Base-by-base conservation (phyloP, 2,797 vertebrate species). In the Rhynchonycteris naso region DNA sequence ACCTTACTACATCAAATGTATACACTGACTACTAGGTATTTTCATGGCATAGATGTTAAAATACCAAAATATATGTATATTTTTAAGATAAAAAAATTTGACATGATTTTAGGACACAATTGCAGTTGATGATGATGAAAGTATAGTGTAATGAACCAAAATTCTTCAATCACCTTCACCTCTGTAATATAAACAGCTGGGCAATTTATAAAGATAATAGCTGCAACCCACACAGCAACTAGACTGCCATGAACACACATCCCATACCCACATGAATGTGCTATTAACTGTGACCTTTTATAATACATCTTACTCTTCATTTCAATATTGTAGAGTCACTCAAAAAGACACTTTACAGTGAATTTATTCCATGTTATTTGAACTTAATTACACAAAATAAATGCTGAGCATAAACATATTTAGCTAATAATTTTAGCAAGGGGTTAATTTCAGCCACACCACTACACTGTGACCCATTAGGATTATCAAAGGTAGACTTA, bases 181-280 rank as follows among this genome's bases (percentile, higher is more conserved):
- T 92, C 35, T 66, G 69, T 63, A 65, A 74, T 9, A 95, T 63
- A 92, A 74, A 50, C 63, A 88, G 66, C 38, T 56, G 88, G 80
- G 75, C 38, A 61, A 7, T 54, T 90, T 26, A 30, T 69, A 72
- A 93, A 92, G 47, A 28, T 43, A 69, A 72, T 26, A 69, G 14
- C 24, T 94, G 19, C 58, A 82, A 33, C 43, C n/a, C 63, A 81
- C 52, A 89, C 4, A 76, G 61, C 61, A 83, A 78, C 18, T 26
- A 54, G 30, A n/a, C 18, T 63, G 50, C 63, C 10, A 63, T 26
- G 33, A 68, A 89, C 75, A 61, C 47, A 56, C 69, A 87, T 14
- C 47, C 71, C 78, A 88, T 15, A n/a, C 15, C 7, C 47, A 3
- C 35, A 43, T 35, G 68, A 87, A 15, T 82, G 14, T 75, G 84